Base-by-base conservation (phyloP, 2,797 vertebrate genomes). In the Anguilla obscura region DNA sequence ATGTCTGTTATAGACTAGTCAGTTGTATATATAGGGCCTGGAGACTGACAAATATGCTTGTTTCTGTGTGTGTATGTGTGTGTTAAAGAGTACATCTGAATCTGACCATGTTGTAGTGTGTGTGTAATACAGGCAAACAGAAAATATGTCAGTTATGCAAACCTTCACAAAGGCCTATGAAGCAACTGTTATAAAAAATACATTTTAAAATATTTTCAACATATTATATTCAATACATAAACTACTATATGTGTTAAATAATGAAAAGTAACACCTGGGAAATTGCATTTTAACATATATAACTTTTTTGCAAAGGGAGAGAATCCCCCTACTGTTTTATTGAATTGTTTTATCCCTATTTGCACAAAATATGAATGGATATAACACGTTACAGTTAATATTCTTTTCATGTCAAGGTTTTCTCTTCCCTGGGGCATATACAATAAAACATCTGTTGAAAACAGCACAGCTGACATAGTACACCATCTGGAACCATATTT, bases 401-500 rank as follows among this genome's bases (percentile, higher is more conserved):
- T 50, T 3, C 45, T n/a, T 82, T 82, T 12, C 79, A 82, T 50
- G 79, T n/a, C 40, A 82, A 50, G 79, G 79, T n/a, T 82, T 24
- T 7, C 79, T n/a, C 79, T 82, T 82, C 40, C 79, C 79, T 48
- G 5, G 79, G 79, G 79, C 40, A 82, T 18, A 30, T 45, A 40
- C 12, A 21, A 80, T 45, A 24, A 50, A 82, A 82, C 79, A 82
- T 82, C 79, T 50, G 45, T 82, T 82, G 74, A 79, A 45, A 79
- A 45, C 24, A n/a, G 79, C 8, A 9, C 21, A 21, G 45, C 45
- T 21, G 79, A 82, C 79, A 36, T 69, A 27, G 58, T 48, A 45
- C 10, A 87, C 45, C 40, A 87, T 71, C 80, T 87, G 80, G 60
- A 80, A 24, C n/a, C n/a, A 83, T 84, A 84, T 84, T 84, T 74